These are phyloP conservation scores for Serilophus lunatus DNA, from an alignment of 2,113 vertebrate genomes.

Conservation along the genomic window DNA sequence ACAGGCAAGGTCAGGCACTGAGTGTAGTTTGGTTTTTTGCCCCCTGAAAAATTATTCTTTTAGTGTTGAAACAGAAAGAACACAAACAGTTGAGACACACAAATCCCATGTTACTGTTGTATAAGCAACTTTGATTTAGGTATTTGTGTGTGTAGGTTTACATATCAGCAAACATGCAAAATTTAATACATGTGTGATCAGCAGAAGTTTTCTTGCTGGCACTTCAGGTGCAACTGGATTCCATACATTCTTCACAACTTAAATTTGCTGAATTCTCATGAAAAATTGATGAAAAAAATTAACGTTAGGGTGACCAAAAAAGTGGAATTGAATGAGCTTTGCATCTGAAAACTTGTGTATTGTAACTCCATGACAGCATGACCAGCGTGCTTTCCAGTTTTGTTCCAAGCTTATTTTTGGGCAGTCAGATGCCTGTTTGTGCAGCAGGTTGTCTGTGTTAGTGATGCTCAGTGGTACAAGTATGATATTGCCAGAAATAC, in stretches of 20 bases:
- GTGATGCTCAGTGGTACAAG: not conserved
- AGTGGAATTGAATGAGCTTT: not conserved
- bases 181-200: not conserved
- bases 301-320: not conserved
- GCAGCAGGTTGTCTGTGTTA: not conserved
- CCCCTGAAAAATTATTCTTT: not conserved
- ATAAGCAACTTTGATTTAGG: not conserved
- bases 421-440: not conserved
- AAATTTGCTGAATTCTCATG: not conserved
- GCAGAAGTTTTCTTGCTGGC: not conserved
- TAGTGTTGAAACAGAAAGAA: not conserved
- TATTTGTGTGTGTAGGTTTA: not conserved
- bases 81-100: not conserved
- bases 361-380: fast-evolving
- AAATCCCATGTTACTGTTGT: not conserved
- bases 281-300: not conserved
- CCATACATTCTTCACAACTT: not conserved
- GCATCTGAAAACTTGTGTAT: not conserved
- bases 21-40: not conserved
- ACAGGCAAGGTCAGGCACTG: not conserved
- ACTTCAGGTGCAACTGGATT: not conserved
- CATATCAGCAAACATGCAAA: not conserved
- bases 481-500: not conserved
- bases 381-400: not conserved
- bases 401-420: not conserved